Conservation (phyloP, 2,888 invertebrate species). For the Lingula anatina region DNA sequence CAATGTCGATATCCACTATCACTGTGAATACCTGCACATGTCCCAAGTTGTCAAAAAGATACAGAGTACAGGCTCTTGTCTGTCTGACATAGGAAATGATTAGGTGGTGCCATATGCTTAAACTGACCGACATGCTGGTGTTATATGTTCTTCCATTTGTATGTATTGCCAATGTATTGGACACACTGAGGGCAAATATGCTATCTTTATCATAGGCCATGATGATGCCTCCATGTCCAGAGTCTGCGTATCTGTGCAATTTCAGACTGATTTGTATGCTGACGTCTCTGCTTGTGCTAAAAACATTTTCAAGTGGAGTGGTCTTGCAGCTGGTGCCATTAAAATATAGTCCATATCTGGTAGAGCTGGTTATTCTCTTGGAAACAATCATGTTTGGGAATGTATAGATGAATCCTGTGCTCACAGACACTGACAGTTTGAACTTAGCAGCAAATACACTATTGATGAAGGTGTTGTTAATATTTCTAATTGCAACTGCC, state of each 20-base stretch:
- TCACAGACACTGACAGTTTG: slow-evolving; percentile 1
- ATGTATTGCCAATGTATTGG: slow-evolving; percentile 1
- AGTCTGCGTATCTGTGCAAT: no score
- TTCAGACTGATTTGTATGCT: background rate
- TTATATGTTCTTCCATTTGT: background rate
- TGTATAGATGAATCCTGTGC: slow-evolving; percentile 12
- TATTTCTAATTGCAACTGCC: slow-evolving; percentile 1
- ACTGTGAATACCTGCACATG: background rate
- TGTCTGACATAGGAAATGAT: slow-evolving; percentile 11
- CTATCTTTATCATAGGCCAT: background rate
- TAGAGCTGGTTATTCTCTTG: no score
- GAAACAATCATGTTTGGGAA: no score
- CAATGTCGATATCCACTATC: background rate
- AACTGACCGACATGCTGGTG: slow-evolving; percentile 1
- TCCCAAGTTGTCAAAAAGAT: background rate
- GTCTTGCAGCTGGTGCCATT: background rate
- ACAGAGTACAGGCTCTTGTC: background rate
- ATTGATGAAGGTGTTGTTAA: slow-evolving; percentile 8
- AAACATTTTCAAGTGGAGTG: background rate
- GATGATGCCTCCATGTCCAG: background rate
- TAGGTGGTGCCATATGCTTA: slow-evolving; percentile 15
- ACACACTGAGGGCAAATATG: background rate
- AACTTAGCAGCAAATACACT: slow-evolving; percentile 6
- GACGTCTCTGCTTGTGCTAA: background rate
- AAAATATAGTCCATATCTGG: background rate